phyloP scores from a whole-genome alignment of 2,797 vertebrate genomes.

The Sebastolobus altivelis region DNA sequence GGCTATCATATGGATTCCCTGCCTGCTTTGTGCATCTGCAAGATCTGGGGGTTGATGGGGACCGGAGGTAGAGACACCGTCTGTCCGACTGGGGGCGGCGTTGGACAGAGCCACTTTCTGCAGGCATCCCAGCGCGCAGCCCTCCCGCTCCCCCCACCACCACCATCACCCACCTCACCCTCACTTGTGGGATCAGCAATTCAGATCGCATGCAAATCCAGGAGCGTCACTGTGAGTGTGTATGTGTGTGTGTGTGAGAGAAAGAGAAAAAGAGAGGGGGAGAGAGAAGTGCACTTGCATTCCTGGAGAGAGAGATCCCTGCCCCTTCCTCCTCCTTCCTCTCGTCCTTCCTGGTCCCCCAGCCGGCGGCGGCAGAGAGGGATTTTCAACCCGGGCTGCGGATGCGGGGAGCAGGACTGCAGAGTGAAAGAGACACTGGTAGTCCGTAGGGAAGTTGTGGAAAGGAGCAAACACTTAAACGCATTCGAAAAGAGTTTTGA shows the following conservation, averaged over 20 bases:
- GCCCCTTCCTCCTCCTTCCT: slow-evolving; percentile 62
- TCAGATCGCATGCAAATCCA: slow-evolving; percentile 90
- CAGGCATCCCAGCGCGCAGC: slow-evolving; percentile 36
- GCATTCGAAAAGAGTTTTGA: slow-evolving; percentile 42
- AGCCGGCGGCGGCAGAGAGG: slow-evolving; percentile 81
- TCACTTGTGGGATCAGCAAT: slow-evolving; percentile 88
- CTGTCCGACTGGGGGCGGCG: slow-evolving; percentile 89
- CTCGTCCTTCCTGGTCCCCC: slow-evolving; percentile 75
- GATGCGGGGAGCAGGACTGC: slow-evolving; percentile 75
- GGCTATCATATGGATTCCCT: not conserved
- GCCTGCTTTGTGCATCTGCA: not conserved
- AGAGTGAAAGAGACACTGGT: slow-evolving; percentile 57
- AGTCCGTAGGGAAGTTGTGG: slow-evolving; percentile 71
- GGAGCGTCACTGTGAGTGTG: slow-evolving; percentile 73
- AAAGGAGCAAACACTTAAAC: slow-evolving; percentile 40
- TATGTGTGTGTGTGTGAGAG: slow-evolving; percentile 34
- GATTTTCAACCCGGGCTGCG: slow-evolving; percentile 74
- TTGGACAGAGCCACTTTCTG: slow-evolving; percentile 76
- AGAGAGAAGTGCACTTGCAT: slow-evolving; percentile 1
- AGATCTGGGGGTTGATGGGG: not conserved
- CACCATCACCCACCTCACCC: slow-evolving; percentile 39
- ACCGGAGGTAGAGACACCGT: slow-evolving; percentile 50
- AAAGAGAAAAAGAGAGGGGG: slow-evolving; percentile 27
- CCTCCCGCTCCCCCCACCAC: slow-evolving; percentile 15
- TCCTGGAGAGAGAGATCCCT: slow-evolving; percentile 44